Evolutionary conservation across 2,888 invertebrate genomes (phyloP).

Genomic region (Anodontia alba): DNA sequence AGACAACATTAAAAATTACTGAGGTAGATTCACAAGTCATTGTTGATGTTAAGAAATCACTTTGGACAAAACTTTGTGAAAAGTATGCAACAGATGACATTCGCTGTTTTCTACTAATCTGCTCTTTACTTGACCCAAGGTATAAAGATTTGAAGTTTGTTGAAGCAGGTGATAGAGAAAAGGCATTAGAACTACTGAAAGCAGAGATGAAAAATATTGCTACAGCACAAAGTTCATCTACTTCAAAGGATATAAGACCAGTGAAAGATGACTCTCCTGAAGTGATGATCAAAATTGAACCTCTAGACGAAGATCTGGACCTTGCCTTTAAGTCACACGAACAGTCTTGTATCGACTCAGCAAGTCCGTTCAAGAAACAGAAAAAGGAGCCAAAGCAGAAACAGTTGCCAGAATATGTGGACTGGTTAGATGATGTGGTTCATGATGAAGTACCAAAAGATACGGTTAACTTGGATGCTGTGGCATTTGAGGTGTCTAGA

Average conservation of each 20-base stretch:
- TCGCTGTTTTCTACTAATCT: conserved; percentile 51
- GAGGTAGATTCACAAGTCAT: conserved; percentile 40
- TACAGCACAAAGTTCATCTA: neutral
- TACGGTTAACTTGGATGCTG: conserved; percentile 40
- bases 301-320: conserved; percentile 27
- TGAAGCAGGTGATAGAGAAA: conserved; percentile 41
- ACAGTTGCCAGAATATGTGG: neutral
- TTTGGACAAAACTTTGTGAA: conserved; percentile 34
- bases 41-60: conserved; percentile 36
- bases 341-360: neutral
- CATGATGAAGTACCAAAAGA: conserved; percentile 31
- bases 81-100: conserved; percentile 30
- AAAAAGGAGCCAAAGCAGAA: neutral
- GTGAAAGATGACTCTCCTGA: neutral
- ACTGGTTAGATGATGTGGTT: conserved; percentile 64
- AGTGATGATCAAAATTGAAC: conserved; percentile 45
- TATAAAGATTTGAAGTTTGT: conserved; percentile 62
- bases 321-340: neutral
- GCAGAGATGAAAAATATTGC: conserved; percentile 33
- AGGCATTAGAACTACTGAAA: conserved; percentile 46
- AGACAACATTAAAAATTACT: conserved; percentile 39
- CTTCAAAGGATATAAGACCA: neutral
- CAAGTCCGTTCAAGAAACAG: neutral
- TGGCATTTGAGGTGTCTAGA: conserved; percentile 53
- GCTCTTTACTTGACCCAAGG: conserved; percentile 58